Percentiles rank a stretch among this genome's conserved stretches.
Conservation (phyloP, 2,888 invertebrate genomes). For the Pseudoips prasinana region DNA sequence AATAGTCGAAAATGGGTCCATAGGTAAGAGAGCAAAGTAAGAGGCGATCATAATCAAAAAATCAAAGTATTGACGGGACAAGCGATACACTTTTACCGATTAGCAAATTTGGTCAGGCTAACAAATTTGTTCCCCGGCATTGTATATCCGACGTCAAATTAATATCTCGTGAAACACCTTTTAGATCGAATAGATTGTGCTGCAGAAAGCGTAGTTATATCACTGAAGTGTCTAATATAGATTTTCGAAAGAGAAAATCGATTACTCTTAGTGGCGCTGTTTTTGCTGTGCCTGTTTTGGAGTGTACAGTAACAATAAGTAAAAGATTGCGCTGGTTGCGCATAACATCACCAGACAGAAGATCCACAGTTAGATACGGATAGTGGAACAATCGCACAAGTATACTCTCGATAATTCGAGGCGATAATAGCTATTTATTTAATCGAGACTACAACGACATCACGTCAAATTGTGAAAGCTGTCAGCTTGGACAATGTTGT, state of each 20-base stretch:
- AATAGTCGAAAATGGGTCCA: constrained; percentile 3
- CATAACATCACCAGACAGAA: too few species aligned
- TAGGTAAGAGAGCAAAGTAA: constrained; percentile 35
- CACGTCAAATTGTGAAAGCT: too few species aligned
- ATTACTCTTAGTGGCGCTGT: too few species aligned
- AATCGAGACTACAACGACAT: too few species aligned
- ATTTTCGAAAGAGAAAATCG: constrained; percentile 18
- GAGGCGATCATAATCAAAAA: constrained; percentile 43
- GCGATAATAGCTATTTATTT: too few species aligned
- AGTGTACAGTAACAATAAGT: too few species aligned
- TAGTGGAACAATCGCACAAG: too few species aligned
- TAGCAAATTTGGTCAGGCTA: constrained; percentile 46
- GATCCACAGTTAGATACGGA: too few species aligned
- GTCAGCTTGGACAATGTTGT: too few species aligned
- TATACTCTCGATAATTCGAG: too few species aligned
- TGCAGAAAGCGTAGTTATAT: constrained; percentile 12
- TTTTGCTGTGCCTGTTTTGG: too few species aligned
- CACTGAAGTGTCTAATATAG: constrained; percentile 16
- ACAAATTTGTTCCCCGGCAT: constrained; percentile 35
- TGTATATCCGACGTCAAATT: constrained; percentile 29
- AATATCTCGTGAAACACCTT: constrained; percentile 30
- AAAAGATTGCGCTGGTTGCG: too few species aligned
- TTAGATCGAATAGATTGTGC: constrained; percentile 24
- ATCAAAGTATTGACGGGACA: constrained; percentile 31
- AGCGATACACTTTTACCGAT: constrained; percentile 66